A percentile compares a stretch with the other conserved stretches of the same genome.
phyloP scores from a whole-genome alignment of 2,113 vertebrate genomes.

The Calyptomena viridis region DNA sequence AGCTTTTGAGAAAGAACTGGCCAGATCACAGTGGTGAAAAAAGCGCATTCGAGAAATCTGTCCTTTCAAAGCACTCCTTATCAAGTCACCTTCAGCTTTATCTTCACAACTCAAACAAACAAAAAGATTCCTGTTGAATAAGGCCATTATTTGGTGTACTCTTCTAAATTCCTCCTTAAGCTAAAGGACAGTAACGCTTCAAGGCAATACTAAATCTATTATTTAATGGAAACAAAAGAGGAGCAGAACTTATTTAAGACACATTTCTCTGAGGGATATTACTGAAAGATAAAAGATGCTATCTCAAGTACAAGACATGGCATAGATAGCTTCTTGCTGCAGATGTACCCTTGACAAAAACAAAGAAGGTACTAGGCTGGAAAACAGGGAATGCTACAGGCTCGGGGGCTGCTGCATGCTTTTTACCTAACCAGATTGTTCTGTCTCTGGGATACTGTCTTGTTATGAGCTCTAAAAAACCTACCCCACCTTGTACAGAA shows the following conservation, averaged over 20 bases:
- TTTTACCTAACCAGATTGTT: neutral
- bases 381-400: neutral
- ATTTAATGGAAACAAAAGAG: neutral
- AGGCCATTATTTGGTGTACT: neutral
- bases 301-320: neutral
- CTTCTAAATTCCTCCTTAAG: neutral
- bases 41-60: neutral
- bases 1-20: neutral
- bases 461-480: neutral
- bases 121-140: neutral
- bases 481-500: neutral
- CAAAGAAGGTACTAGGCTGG: neutral
- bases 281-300: neutral
- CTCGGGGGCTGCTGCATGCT: accelerated
- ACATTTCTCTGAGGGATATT: neutral
- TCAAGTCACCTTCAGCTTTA: neutral
- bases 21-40: neutral
- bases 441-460: neutral
- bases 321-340: neutral
- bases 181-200: neutral
- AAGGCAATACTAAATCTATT: neutral
- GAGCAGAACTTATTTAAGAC: neutral
- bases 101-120: neutral
- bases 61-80: neutral
- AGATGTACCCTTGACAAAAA: neutral